These are phyloP conservation scores for Pyralis farinalis DNA, from an alignment of 2,888 invertebrate genomes.

Conservation along the genomic window DNA sequence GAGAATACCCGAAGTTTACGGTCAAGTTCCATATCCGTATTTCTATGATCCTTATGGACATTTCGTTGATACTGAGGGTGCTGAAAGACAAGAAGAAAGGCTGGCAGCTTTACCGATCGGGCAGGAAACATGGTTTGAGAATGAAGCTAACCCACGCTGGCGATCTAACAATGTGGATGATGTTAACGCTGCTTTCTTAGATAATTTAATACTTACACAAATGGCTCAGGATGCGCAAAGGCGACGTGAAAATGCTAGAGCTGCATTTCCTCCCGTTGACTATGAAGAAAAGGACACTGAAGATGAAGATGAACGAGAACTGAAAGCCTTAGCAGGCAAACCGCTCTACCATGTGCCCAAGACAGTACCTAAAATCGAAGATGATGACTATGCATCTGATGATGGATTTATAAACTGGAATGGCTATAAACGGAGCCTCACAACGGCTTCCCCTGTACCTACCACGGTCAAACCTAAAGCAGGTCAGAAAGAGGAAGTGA, in stretches of 20 bases:
- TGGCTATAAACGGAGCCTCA: slow-evolving; percentile 70
- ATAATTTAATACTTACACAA: slow-evolving; percentile 84
- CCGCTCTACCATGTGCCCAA: slow-evolving; percentile 73
- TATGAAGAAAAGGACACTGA: slow-evolving; percentile 71
- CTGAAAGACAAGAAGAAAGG: slow-evolving; percentile 82
- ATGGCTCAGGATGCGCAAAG: slow-evolving; percentile 82
- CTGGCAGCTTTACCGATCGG: slow-evolving; percentile 83
- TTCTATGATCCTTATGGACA: slow-evolving; percentile 73
- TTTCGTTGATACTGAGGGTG: slow-evolving; percentile 78
- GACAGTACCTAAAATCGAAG: slow-evolving; percentile 62
- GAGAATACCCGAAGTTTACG: slow-evolving; percentile 59
- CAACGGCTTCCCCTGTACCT: slow-evolving; percentile 50
- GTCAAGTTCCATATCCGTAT: slow-evolving; percentile 64
- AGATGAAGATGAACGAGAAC: slow-evolving; percentile 84
- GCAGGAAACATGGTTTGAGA: slow-evolving; percentile 85
- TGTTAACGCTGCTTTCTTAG: slow-evolving; percentile 84
- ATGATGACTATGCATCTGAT: slow-evolving; percentile 69
- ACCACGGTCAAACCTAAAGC: slow-evolving; percentile 35
- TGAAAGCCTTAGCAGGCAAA: slow-evolving; percentile 82
- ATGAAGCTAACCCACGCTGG: slow-evolving; percentile 68
- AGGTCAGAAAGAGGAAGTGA: slow-evolving; percentile 84
- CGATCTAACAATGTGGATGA: slow-evolving; percentile 66
- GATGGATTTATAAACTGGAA: slow-evolving; percentile 78
- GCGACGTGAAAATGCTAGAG: slow-evolving; percentile 69
- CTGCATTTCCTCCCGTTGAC: slow-evolving; percentile 61